Percentiles rank a stretch among this genome's conserved stretches.
These are phyloP conservation scores for Drosophila pseudotakahashii DNA, from an alignment of 2,888 invertebrate genomes.

Conservation along the genomic window DNA sequence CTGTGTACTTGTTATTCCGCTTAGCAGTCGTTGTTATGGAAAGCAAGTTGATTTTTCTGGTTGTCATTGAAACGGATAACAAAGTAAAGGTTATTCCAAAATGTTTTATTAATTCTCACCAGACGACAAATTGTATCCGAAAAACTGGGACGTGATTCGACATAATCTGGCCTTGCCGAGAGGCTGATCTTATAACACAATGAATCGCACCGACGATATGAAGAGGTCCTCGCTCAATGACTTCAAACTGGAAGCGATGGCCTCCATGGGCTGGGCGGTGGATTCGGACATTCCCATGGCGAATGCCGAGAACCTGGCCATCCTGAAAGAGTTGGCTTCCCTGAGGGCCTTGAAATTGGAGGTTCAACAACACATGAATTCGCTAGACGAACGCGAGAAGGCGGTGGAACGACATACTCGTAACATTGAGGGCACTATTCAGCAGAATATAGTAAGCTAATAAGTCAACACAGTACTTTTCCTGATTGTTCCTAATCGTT, in stretches of 20 bases:
- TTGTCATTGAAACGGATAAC: constrained; percentile 39
- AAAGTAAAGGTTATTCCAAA: neutral
- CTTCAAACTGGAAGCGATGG: constrained; percentile 75
- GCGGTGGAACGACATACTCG: constrained; percentile 85
- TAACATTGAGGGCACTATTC: constrained; percentile 85
- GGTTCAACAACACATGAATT: constrained; percentile 84
- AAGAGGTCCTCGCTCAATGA: constrained; percentile 67
- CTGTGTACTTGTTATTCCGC: neutral
- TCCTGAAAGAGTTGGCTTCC: constrained; percentile 84
- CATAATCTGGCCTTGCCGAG: neutral
- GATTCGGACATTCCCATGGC: constrained; percentile 92
- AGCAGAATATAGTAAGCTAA: constrained; percentile 85
- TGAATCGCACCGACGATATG: constrained; percentile 69
- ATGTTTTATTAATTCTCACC: neutral
- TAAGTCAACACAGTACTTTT: neutral
- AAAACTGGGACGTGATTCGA: constrained; percentile 7
- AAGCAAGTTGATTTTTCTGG: constrained; percentile 2
- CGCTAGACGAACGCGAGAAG: constrained; percentile 83
- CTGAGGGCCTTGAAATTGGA: constrained; percentile 85
- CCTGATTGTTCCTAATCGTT: neutral
- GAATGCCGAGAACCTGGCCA: constrained; percentile 88
- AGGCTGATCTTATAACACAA: constrained; percentile 21
- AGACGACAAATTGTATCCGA: constrained; percentile 1
- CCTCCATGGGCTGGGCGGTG: constrained; percentile 83
- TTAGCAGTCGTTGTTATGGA: constrained; percentile 2